Evolutionary conservation across 1,140 invertebrate genomes (phyloP).

Genomic region (Hyles vespertilio): DNA sequence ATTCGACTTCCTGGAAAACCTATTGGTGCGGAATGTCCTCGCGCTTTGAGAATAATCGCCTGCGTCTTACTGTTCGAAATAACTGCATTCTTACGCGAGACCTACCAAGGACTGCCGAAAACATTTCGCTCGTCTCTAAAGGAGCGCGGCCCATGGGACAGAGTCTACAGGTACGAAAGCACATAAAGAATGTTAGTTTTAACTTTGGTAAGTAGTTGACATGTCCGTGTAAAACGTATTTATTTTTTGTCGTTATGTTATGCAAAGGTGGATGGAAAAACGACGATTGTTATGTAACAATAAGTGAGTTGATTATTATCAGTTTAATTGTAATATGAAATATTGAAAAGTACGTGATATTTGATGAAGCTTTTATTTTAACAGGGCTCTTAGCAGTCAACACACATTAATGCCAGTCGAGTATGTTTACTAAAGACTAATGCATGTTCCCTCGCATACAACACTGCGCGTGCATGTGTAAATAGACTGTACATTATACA

Average conservation of each 20-base stretch:
- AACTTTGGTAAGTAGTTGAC: conserved; percentile 58
- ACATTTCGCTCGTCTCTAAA: conserved; percentile 81
- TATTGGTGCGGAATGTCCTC: conserved; percentile 84
- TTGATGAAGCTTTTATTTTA: conserved; percentile 69
- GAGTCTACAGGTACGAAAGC: conserved; percentile 79
- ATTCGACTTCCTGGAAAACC: conserved; percentile 89
- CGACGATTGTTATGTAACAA: conserved; percentile 73
- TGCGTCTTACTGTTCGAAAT: conserved; percentile 97
- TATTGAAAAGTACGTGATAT: conserved; percentile 59
- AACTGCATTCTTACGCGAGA: conserved; percentile 97
- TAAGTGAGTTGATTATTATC: conserved; percentile 72
- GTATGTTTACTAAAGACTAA: conserved; percentile 70
- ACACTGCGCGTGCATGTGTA: conserved; percentile 67
- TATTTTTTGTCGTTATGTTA: conserved; percentile 70
- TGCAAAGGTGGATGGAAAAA: conserved; percentile 73
- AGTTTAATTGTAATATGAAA: conserved; percentile 51
- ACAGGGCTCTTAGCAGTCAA: conserved; percentile 76
- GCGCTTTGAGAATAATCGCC: conserved; percentile 93
- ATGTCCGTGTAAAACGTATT: conserved; percentile 56
- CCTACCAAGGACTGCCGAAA: conserved; percentile 89
- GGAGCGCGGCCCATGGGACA: conserved; percentile 87
- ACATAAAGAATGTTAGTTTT: conserved; percentile 12
- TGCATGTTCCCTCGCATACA: conserved; percentile 63
- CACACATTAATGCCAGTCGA: conserved; percentile 75
- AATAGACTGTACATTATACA: conserved; percentile 6